These are phyloP conservation scores for Drosophila infuscata DNA, from an alignment of 2,888 invertebrate species.

Conservation along the genomic window DNA sequence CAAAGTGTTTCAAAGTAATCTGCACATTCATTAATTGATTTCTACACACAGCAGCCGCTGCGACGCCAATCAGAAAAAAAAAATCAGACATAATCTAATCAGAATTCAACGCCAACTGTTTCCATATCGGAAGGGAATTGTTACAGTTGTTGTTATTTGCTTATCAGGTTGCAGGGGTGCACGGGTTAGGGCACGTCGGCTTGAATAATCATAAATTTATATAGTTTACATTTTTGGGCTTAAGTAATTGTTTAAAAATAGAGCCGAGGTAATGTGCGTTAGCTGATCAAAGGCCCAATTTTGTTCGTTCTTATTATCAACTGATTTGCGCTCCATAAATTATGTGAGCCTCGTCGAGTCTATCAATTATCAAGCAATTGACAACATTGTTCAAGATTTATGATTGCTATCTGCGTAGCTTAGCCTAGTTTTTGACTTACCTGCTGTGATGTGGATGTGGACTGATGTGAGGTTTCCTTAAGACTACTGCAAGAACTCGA, in stretches of 20 bases:
- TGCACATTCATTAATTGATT: constrained; percentile 26
- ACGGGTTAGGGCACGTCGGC: background rate
- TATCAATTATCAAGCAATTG: constrained; percentile 25
- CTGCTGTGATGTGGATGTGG: constrained; percentile 84
- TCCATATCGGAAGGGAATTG: constrained; percentile 30
- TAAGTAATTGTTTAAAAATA: constrained; percentile 58
- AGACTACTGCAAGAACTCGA: constrained; percentile 84
- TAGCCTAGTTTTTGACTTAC: constrained; percentile 55
- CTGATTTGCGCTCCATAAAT: constrained; percentile 25
- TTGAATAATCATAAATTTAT: background rate
- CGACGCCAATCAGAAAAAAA: constrained; percentile 42
- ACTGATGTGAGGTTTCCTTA: constrained; percentile 85
- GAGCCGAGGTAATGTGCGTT: background rate
- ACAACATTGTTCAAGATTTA: constrained; percentile 5
- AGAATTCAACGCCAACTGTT: constrained; percentile 16
- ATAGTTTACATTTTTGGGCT: constrained; percentile 33
- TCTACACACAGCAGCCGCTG: constrained; percentile 50
- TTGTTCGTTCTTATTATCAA: background rate
- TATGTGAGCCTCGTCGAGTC: background rate
- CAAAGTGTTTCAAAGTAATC: constrained; percentile 4
- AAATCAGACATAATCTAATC: constrained; percentile 50
- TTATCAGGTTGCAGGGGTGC: constrained; percentile 34
- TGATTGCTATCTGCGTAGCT: constrained; percentile 1
- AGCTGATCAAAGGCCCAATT: background rate
- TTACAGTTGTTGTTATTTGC: background rate